Evolutionary conservation across 2,113 vertebrate species (phyloP).

Genomic region (Orycteropus afer): DNA sequence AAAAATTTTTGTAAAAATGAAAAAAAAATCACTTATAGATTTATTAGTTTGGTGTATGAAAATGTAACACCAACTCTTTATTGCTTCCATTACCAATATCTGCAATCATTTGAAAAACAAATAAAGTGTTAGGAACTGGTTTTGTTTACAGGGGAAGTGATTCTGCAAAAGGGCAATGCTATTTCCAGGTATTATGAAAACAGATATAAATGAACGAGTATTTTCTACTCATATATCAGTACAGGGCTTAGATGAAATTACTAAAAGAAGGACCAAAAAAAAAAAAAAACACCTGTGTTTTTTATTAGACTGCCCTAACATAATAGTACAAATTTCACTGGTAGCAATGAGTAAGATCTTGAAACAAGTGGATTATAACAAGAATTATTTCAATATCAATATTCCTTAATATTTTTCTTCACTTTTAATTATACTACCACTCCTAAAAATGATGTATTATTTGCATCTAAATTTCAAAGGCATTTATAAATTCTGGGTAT

Average conservation of each 20-base stretch:
- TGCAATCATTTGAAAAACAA: neutral
- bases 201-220: neutral
- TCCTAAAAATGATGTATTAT: neutral
- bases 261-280: neutral
- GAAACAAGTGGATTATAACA: neutral
- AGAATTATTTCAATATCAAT: neutral
- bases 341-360: neutral
- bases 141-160: neutral
- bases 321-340: neutral
- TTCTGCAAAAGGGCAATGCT: neutral
- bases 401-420: neutral
- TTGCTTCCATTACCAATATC: neutral
- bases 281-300: neutral
- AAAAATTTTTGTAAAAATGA: too few species aligned
- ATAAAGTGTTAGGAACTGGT: neutral
- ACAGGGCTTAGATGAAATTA: neutral
- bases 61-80: neutral
- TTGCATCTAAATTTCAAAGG: constrained; percentile 36
- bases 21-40: neutral
- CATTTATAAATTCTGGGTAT: neutral
- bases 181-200: constrained; percentile 47
- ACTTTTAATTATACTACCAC: neutral
- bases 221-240: neutral
- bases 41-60: neutral
- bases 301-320: neutral